Evolutionary conservation across 2,888 invertebrate species (phyloP), one percentile per base, ranked within the genome.

Genomic region (Caenorhabditis angaria): DNA sequence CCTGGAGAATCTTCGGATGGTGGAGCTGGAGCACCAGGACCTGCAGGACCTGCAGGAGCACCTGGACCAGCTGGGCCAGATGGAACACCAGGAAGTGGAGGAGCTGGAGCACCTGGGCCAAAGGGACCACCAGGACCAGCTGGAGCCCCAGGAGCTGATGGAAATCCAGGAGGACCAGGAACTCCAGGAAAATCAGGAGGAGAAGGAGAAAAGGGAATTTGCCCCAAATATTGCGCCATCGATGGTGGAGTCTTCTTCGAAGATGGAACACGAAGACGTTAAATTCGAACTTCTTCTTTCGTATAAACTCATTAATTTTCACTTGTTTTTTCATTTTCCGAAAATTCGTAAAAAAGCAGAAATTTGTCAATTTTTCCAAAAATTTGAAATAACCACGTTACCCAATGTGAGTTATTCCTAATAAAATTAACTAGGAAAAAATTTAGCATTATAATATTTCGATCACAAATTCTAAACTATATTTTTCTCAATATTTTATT

Each of bases 241-340:
- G 81, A 81, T 56, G 81, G 81, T 62, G 81, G 81, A 66, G 78
- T 81, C 66, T 81, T 81, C 78, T 81, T 82, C 78, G 82, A 79
- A 60, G 81, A 80, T 64, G 82, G 82, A 75, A 81, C 76, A 48
- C 68, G 78, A 47, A 70, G 76, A 61, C 70, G 71, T 63, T 71
- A 71, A 63, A 55, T 58, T 27, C 48, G 32, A 10, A 3, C 20
- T 32, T 18, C 50, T 61, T 63, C 64, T 60, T 56, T 64, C 56
- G 50, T 20, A 50, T 28, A 29, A 22, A 20, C 20, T 29, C 24
- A 61, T 65, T 70, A 22, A 20, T 51, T 24, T 5, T 5, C 22
- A 24, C 6, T 48, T 20, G 48, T 48, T 48, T 48, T 48, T 20
- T 48, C n/a, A 12, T 48, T n/a, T 14, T n/a, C 20, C 4, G 48